Conservation (phyloP, 2,797 vertebrate genomes). For the Lepus townsendii region DNA sequence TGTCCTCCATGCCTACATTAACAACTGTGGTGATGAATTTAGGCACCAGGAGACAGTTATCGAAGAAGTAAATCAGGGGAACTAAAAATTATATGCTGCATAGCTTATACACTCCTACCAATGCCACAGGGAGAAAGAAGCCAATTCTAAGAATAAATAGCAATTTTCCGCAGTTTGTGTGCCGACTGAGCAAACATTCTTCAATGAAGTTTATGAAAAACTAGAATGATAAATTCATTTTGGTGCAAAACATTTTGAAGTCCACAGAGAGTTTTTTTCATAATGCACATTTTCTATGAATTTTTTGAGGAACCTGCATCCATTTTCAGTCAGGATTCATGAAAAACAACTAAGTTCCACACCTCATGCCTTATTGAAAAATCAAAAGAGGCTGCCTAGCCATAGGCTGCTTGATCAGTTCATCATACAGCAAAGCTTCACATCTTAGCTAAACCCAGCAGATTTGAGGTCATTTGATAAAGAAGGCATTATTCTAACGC, state of each 20-base stretch:
- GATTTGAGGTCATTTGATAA: neutral
- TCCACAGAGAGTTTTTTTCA: too few species aligned
- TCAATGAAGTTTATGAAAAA: too few species aligned
- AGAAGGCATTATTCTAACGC: neutral
- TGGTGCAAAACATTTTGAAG: too few species aligned
- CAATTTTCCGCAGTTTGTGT: neutral
- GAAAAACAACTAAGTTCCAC: neutral
- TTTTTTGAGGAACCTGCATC: too few species aligned
- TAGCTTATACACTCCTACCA: neutral
- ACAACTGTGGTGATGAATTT: slow-evolving; percentile 38
- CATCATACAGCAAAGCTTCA: neutral
- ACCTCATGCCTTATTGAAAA: too few species aligned
- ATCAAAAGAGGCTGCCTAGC: neutral
- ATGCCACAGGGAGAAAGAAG: neutral
- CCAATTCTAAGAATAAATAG: neutral
- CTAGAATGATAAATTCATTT: too few species aligned
- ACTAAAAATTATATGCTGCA: neutral
- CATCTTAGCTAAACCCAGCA: slow-evolving; percentile 11
- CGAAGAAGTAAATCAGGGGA: slow-evolving; percentile 6
- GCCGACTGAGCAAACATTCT: neutral
- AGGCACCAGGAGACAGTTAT: neutral
- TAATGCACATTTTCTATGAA: too few species aligned
- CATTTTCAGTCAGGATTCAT: neutral
- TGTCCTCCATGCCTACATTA: neutral
- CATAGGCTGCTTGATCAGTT: neutral